Percentiles rank a stretch among this genome's conserved stretches.
These are phyloP conservation scores for Carcina quercana DNA, from an alignment of 2,888 invertebrate species.

Conservation along the genomic window DNA sequence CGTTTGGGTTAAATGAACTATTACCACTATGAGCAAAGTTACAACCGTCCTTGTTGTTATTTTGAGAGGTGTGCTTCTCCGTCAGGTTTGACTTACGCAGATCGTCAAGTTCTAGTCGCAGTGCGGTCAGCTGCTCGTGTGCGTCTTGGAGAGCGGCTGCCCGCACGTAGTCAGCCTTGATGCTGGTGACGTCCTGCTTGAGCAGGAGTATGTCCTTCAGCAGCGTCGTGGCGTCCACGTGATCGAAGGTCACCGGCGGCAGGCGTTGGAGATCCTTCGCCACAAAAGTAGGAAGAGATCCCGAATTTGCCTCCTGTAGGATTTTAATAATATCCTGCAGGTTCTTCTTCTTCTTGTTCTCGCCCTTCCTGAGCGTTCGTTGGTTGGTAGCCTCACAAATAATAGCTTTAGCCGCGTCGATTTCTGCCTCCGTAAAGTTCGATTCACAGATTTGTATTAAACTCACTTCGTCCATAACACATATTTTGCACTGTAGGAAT, in stretches of 20 bases:
- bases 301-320: constrained; percentile 14
- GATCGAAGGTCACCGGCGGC: no score
- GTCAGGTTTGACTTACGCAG: not conserved
- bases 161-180: constrained; percentile 10
- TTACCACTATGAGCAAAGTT: no score
- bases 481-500: constrained; percentile 1
- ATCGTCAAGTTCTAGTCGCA: not conserved
- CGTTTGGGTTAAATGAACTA: no score
- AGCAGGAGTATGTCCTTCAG: no score
- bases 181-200: constrained; percentile 5
- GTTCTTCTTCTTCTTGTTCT: constrained; percentile 7
- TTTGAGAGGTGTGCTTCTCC: not conserved
- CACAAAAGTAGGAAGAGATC: constrained; percentile 10
- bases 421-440: not conserved
- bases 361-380: constrained; percentile 2
- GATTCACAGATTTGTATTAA: constrained; percentile 1
- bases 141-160: constrained; percentile 8
- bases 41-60: not conserved
- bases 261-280: constrained; percentile 11
- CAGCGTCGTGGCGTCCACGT: no score
- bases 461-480: not conserved
- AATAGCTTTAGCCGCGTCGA: not conserved
- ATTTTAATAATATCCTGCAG: no score
- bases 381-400: not conserved
- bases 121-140: not conserved